A percentile compares a stretch with the other conserved stretches of the same genome.
Conservation (phyloP, 1,140 invertebrate species). For the Eufriesea mexicana region DNA sequence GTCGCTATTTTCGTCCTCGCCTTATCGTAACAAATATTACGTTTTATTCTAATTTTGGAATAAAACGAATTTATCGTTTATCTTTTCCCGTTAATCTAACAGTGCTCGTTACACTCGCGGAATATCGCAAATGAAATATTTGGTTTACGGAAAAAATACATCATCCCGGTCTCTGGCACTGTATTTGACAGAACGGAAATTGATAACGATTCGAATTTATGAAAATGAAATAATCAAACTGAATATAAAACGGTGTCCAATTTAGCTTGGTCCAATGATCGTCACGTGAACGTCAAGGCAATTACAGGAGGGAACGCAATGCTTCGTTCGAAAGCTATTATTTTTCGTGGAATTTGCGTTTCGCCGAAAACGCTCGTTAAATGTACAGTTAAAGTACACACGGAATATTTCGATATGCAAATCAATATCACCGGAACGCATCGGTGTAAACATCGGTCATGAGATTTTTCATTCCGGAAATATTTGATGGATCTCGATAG, state of each 20-base stretch:
- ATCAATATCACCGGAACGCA: neutral
- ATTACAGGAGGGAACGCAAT: neutral
- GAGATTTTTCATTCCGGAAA: neutral
- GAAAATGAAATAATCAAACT: neutral
- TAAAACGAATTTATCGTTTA: too few relatives aligned
- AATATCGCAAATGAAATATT: too few relatives aligned
- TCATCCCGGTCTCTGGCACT: too few relatives aligned
- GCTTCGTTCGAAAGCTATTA: neutral
- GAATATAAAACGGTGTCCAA: neutral
- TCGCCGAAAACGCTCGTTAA: too few relatives aligned
- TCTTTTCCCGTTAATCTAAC: too few relatives aligned
- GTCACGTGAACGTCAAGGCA: neutral
- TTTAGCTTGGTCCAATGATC: neutral
- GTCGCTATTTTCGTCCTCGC: too few relatives aligned
- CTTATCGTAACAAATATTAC: too few relatives aligned
- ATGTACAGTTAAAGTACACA: too few relatives aligned
- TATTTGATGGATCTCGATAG: neutral
- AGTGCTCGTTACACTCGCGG: too few relatives aligned
- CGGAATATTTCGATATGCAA: neutral
- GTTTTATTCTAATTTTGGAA: too few relatives aligned
- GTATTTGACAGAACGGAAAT: too few relatives aligned
- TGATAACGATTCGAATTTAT: neutral
- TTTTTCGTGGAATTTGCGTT: neutral
- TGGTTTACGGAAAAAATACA: too few relatives aligned
- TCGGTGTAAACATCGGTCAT: neutral